Evolutionary conservation across 2,797 vertebrate genomes (phyloP), one percentile per base, ranked within the genome.

Genomic region (Syndactyla subalaris): DNA sequence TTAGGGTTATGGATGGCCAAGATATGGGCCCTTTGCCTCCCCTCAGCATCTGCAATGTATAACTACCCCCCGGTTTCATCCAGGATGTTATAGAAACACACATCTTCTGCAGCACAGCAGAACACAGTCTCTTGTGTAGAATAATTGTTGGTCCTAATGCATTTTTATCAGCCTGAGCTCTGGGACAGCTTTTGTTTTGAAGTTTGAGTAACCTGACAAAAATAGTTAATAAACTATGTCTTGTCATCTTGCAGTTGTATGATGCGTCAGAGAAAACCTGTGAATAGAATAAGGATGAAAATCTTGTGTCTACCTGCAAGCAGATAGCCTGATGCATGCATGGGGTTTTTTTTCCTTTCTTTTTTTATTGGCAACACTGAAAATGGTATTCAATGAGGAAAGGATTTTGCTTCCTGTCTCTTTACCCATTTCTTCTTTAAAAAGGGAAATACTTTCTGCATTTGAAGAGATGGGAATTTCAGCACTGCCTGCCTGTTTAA

Each of bases 341-440:
- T 19, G 17, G 10, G 38, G 4, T 13, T 15, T 4, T 1, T 4
- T 5, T 1, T 4, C 11, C 10, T 30, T 52, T 57, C 45, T 46
- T 51, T 12, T 45, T 20, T 41, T 38, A 48, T 62, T 61, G 3
- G 5, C 10, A 49, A 30, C 32, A 39, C 6, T n/a, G 26, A 12
- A 11, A 59, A 26, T 19, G 7, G 10, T 12, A 57, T 55, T 85
- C 29, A 67, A 41, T 21, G 19, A 8, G 7, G 54, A 89, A 83
- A 65, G 3, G 0, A 4, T 49, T 83, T 46, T 59, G 10, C 79
- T 45, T 8, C 24, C 27, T 24, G 5, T 26, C 9, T 54, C 11
- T 82, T 77, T 78, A 12, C 17, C 34, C 7, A 3, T 17, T 81
- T 85, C 59, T 48, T 85, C 66, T 71, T 74, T 62, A 41, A 51